Evolutionary conservation across 2,888 invertebrate species (phyloP).

Genomic region (Melanargia galathea): DNA sequence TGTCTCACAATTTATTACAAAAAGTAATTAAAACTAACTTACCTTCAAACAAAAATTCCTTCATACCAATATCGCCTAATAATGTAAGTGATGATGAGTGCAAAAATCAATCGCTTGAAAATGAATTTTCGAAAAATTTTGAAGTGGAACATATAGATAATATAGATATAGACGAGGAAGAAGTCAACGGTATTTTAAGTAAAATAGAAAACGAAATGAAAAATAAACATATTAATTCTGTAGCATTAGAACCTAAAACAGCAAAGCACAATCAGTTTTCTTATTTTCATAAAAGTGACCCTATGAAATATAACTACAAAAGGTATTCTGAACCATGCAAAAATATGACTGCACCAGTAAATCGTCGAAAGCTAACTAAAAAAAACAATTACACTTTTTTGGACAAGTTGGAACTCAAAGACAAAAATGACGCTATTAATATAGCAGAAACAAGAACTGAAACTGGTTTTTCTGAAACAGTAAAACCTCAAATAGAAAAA

Average conservation of each 20-base stretch:
- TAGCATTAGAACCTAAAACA: conserved; percentile 11
- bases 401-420: conserved; percentile 56
- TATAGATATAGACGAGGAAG: conserved; percentile 53
- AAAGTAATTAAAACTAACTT: conserved; percentile 38
- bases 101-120: conserved; percentile 32
- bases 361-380: conserved; percentile 37
- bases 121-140: conserved; percentile 37
- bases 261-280: conserved; percentile 1
- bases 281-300: conserved; percentile 3
- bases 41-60: neutral
- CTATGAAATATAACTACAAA: conserved; percentile 10
- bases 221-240: conserved; percentile 23
- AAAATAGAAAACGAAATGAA: conserved; percentile 68
- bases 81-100: conserved; percentile 10
- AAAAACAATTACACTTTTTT: conserved; percentile 63
- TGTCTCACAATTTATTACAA: conserved; percentile 45
- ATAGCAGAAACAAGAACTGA: conserved; percentile 38
- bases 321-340: neutral
- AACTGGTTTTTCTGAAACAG: conserved; percentile 58
- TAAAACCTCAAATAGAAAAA: conserved; percentile 59
- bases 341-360: conserved; percentile 8
- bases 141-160: conserved; percentile 44
- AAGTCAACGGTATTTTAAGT: conserved; percentile 57
- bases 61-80: neutral
- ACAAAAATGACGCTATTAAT: conserved; percentile 49